Base-by-base conservation (phyloP, 2,797 vertebrate genomes). In the Pantherophis vulpinus region DNA sequence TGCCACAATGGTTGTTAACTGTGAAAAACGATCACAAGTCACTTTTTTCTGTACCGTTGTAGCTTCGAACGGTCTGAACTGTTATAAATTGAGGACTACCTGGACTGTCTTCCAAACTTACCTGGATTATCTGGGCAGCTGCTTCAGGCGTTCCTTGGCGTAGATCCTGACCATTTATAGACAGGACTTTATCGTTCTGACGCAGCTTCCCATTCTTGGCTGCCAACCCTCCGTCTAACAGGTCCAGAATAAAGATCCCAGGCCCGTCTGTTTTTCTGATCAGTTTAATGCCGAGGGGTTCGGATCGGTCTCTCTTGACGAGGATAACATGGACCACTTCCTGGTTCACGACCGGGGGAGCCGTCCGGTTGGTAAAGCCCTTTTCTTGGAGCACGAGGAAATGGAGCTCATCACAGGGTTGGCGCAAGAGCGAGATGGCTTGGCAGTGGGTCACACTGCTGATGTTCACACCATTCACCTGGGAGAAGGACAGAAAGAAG, bases 91-190 rank as follows among this genome's bases (percentile, higher is more conserved):
- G 55, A 56, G 55, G 13, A 56, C 55, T 56, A 56, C 13, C 13
- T 14, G 13, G 13, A 12, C 2, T 12, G 54, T 2, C 8, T 6
- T 51, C 29, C 25, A 51, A 59, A 92, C 37, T 91, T 97, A 99
- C 99, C 99, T 99, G 99, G 96, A 99, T 99, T 94, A 99, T 99
- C 95, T 99, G 98, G 6, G 99, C 99, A 2, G 99, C 99, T 0
- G 98, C 98, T 97, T 99, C 99, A 0, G 99, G 99, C 8, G 98
- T 99, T 20, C 99, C 99, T 79, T 99, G 98, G 92, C 98, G 98
- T 95, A 99, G 97, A 97, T 99, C 98, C 4, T 99, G 98, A 14
- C 99, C 98, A 0, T 99, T 99, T 95, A 99, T 99, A 87, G 98
- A 98, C 94, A 99, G 95, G 47, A 99, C 99, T 94, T 98, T 98